Conservation (phyloP, 2,888 invertebrate species). For the Amphimallon solstitiale region DNA sequence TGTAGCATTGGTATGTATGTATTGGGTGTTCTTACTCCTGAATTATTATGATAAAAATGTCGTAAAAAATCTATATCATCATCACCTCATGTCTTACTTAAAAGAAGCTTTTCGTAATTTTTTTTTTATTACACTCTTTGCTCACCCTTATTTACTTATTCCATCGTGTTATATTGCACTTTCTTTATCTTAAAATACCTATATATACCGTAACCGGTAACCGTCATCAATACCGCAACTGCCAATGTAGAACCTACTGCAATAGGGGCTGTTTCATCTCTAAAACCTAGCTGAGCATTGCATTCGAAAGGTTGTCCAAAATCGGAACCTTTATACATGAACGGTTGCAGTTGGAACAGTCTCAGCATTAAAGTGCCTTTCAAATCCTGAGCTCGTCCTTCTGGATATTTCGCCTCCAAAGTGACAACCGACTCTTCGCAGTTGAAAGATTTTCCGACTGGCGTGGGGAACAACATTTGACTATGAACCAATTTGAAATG, state of each 20-base stretch:
- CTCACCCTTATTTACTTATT: constrained; percentile 65
- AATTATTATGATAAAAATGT: not conserved
- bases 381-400: constrained; percentile 57
- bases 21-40: not conserved
- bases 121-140: not conserved
- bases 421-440: constrained; percentile 78
- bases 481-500: constrained; percentile 58
- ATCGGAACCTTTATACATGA: constrained; percentile 84
- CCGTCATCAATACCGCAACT: constrained; percentile 80
- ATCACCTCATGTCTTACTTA: too few relatives aligned
- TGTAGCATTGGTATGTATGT: constrained; percentile 6
- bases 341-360: constrained; percentile 80
- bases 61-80: constrained; percentile 8
- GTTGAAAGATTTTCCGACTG: constrained; percentile 85
- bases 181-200: constrained; percentile 90
- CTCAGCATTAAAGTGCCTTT: constrained; percentile 57
- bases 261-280: constrained; percentile 87
- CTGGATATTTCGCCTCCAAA: constrained; percentile 64
- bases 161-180: constrained; percentile 92
- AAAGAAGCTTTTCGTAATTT: too few relatives aligned
- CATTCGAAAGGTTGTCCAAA: constrained; percentile 78
- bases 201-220: constrained; percentile 86
- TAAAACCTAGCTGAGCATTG: constrained; percentile 66
- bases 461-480: constrained; percentile 82
- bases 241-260: constrained; percentile 87